These are phyloP conservation scores for Antedon mediterranea DNA, from an alignment of 53 echinoderm and acorn worm species.

Conservation along the genomic window DNA sequence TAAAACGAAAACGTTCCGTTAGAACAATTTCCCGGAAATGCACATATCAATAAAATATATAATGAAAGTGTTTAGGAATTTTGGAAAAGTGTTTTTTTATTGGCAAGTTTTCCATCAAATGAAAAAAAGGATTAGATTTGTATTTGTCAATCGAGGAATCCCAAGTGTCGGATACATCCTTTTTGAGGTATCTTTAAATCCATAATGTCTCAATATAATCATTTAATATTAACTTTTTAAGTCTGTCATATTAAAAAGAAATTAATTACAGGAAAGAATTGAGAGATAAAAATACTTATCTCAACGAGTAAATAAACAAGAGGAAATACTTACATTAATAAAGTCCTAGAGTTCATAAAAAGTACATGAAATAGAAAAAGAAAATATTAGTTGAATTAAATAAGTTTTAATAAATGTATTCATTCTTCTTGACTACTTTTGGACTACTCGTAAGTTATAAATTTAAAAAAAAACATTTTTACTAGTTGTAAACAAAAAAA, in stretches of 20 bases:
- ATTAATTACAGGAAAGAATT: not conserved
- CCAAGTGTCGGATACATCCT: not conserved
- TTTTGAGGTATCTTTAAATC: not conserved
- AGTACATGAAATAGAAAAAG: not conserved
- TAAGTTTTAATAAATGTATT: too few species aligned
- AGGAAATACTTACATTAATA: not conserved
- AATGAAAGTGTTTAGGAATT: not conserved
- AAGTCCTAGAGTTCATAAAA: not conserved
- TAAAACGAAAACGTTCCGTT: not conserved
- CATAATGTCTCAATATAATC: not conserved
- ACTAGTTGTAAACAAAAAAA: too few species aligned
- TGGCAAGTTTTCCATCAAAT: not conserved
- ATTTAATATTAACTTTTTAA: not conserved
- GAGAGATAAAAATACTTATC: not conserved
- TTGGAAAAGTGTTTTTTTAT: not conserved
- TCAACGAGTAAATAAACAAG: not conserved
- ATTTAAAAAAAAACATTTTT: too few species aligned
- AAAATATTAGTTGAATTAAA: too few species aligned
- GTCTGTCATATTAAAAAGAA: not conserved
- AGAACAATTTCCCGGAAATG: not conserved
- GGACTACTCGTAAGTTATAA: too few species aligned
- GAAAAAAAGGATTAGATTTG: not conserved
- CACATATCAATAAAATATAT: not conserved
- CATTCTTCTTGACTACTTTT: too few species aligned
- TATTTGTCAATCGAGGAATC: not conserved